Percentiles rank a stretch among this genome's conserved stretches.
These are phyloP conservation scores for Plebejus melissa DNA, from an alignment of 2,888 invertebrate genomes.

Conservation along the genomic window DNA sequence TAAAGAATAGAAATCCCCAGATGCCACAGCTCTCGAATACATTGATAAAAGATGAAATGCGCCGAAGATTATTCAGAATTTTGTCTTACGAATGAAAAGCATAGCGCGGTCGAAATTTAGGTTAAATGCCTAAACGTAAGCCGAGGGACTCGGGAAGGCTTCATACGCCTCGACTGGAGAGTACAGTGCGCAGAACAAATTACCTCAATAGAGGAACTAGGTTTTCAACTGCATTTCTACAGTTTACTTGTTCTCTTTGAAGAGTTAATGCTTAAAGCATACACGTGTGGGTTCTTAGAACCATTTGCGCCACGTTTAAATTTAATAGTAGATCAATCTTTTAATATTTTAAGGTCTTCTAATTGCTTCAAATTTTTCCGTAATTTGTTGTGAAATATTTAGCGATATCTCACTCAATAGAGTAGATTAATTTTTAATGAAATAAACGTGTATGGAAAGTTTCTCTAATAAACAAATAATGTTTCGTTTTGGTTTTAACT, in stretches of 20 bases:
- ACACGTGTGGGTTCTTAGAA: neutral
- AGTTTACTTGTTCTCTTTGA: neutral
- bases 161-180: neutral
- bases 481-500: neutral
- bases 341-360: no score
- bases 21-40: neutral
- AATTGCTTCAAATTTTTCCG: no score
- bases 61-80: slow-evolving; percentile 19
- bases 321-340: no score
- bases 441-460: no score
- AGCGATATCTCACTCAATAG: no score
- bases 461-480: neutral
- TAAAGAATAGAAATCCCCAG: neutral
- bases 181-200: slow-evolving; percentile 19
- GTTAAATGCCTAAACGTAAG: slow-evolving; percentile 27
- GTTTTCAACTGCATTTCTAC: neutral
- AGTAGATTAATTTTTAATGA: no score
- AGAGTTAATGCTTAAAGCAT: neutral
- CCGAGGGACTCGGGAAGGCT: slow-evolving; percentile 1
- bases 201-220: neutral
- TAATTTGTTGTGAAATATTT: no score
- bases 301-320: no score
- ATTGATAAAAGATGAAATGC: slow-evolving; percentile 25
- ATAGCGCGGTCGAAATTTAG: slow-evolving; percentile 17
- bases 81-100: slow-evolving; percentile 18